Conservation (phyloP, 2,888 invertebrate species). For the Drosophila seclusa region DNA sequence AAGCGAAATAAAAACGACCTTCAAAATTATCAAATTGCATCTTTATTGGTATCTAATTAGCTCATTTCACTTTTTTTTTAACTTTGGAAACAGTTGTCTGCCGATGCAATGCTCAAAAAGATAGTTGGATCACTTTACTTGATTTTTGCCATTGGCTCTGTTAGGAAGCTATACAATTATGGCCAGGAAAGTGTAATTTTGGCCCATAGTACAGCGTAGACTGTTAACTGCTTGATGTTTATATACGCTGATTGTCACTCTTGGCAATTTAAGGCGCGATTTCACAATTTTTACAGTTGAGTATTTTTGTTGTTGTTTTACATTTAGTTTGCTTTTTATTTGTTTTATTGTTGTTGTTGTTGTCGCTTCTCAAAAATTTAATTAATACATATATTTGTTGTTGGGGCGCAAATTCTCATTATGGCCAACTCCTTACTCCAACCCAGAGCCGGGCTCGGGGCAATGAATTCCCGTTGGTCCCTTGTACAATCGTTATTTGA, state of each 20-base stretch:
- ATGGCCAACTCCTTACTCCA: constrained; percentile 19
- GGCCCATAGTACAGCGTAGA: constrained; percentile 1
- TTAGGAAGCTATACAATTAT: neutral
- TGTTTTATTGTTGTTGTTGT: constrained; percentile 13
- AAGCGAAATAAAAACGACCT: neutral
- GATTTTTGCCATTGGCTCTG: neutral
- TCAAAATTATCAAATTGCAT: neutral
- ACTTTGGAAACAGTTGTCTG: neutral
- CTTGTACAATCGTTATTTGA: constrained; percentile 33
- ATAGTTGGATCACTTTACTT: neutral
- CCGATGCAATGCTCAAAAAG: neutral
- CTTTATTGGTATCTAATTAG: neutral
- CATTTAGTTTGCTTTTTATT: constrained; percentile 50
- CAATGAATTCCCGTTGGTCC: constrained; percentile 19
- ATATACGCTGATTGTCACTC: constrained; percentile 54
- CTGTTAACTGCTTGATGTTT: constrained; percentile 26
- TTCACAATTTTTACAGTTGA: constrained; percentile 44
- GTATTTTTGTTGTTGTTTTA: constrained; percentile 42
- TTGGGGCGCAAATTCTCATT: constrained; percentile 44
- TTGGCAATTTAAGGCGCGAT: constrained; percentile 50
- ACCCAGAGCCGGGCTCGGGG: neutral
- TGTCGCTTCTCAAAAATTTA: constrained; percentile 46
- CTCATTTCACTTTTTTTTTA: neutral
- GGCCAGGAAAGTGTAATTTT: neutral
- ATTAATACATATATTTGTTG: constrained; percentile 47